These are phyloP conservation scores for Mallotus villosus DNA, from an alignment of 2,797 vertebrate species.

Conservation along the genomic window DNA sequence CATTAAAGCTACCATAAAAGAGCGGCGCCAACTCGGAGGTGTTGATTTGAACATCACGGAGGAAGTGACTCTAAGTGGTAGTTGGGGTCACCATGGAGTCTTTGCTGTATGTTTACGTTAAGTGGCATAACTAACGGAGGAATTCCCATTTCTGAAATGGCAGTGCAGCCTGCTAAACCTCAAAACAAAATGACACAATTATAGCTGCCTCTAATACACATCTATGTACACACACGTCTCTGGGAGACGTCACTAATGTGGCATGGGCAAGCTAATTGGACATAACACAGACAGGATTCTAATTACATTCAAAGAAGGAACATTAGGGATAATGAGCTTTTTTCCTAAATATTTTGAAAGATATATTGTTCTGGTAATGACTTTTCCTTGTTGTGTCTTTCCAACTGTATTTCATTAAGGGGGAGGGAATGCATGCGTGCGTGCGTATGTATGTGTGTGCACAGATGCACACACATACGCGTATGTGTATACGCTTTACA, in stretches of 20 bases:
- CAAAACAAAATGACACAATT: neutral
- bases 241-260: slow-evolving; percentile 48
- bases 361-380: slow-evolving; percentile 65
- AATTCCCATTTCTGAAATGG: slow-evolving; percentile 7
- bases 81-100: neutral
- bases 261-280: slow-evolving; percentile 60
- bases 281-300: slow-evolving; percentile 59
- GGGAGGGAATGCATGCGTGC: slow-evolving; percentile 27
- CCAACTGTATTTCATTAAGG: slow-evolving; percentile 57
- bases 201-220: neutral
- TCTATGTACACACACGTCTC: slow-evolving; percentile 12
- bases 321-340: slow-evolving; percentile 58
- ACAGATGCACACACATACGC: no score
- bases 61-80: neutral
- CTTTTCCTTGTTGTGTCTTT: slow-evolving; percentile 59
- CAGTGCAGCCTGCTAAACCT: neutral
- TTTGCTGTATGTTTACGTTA: neutral
- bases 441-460: slow-evolving; percentile 17
- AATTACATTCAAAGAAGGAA: slow-evolving; percentile 67
- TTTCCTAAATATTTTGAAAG: slow-evolving; percentile 46
- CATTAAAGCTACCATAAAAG: no score
- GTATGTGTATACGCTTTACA: slow-evolving; percentile 26
- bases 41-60: neutral
- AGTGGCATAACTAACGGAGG: neutral
- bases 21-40: no score